These are phyloP conservation scores for Xylota sylvarum DNA, from an alignment of 2,888 invertebrate species.

Conservation along the genomic window DNA sequence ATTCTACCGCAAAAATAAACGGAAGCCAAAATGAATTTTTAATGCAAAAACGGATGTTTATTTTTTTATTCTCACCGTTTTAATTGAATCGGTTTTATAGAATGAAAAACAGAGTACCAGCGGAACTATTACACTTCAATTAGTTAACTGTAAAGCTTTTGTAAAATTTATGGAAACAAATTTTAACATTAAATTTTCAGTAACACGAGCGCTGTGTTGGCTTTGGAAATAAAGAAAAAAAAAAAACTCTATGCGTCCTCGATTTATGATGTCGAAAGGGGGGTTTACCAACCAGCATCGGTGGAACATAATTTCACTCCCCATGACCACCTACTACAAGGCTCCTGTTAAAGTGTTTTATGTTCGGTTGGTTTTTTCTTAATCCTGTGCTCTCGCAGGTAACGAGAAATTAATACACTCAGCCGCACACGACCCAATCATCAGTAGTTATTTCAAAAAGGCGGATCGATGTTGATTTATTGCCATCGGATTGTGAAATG, in stretches of 20 bases:
- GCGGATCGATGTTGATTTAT: slow-evolving; percentile 70
- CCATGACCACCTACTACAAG: slow-evolving; percentile 66
- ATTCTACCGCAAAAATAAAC: slow-evolving; percentile 37
- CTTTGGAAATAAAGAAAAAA: not conserved
- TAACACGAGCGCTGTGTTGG: slow-evolving; percentile 20
- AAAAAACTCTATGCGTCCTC: not conserved
- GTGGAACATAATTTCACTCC: slow-evolving; percentile 43
- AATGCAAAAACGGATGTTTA: slow-evolving; percentile 43
- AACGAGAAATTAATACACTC: slow-evolving; percentile 57
- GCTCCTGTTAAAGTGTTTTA: slow-evolving; percentile 50
- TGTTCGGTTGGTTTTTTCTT: slow-evolving; percentile 30
- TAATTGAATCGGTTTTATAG: slow-evolving; percentile 49
- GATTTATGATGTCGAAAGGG: slow-evolving; percentile 31
- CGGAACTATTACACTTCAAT: slow-evolving; percentile 17
- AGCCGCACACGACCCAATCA: slow-evolving; percentile 54
- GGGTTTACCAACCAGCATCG: not conserved
- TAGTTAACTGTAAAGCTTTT: not conserved
- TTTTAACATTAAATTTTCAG: slow-evolving; percentile 13
- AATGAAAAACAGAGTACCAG: not conserved
- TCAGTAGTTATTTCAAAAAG: slow-evolving; percentile 68
- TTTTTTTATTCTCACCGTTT: slow-evolving; percentile 33
- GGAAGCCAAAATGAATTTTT: slow-evolving; percentile 57
- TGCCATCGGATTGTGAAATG: slow-evolving; percentile 61
- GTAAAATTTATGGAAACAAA: slow-evolving; percentile 18
- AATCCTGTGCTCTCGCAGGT: slow-evolving; percentile 1